Conservation (phyloP, 2,888 invertebrate genomes). For the Clostera curtula region DNA sequence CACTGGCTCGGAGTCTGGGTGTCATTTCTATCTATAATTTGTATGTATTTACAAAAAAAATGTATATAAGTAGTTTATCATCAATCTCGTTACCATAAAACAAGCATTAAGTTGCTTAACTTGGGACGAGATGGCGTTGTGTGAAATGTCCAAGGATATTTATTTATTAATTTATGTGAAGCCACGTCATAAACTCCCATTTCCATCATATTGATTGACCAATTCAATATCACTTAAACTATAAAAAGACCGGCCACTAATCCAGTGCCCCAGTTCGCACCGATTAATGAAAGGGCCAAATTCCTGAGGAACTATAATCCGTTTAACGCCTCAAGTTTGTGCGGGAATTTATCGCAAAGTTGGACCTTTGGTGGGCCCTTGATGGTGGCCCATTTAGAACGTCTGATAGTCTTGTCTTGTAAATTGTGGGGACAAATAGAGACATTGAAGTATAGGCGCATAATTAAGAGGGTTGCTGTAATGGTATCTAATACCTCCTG, state of each 20-base stretch:
- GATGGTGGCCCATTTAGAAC: slow-evolving; percentile 43
- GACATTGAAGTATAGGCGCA: too few relatives aligned
- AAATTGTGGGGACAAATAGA: too few relatives aligned
- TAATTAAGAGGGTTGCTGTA: too few relatives aligned
- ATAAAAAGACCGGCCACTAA: slow-evolving; percentile 16
- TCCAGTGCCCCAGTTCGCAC: slow-evolving; percentile 15
- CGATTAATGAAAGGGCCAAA: slow-evolving; percentile 39
- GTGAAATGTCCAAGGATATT: too few relatives aligned
- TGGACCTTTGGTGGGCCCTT: slow-evolving; percentile 26
- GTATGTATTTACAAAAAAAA: too few relatives aligned
- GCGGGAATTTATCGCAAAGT: slow-evolving; percentile 33
- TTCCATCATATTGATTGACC: slow-evolving; percentile 6
- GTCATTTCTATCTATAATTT: too few relatives aligned
- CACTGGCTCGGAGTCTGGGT: too few relatives aligned
- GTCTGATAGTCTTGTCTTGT: slow-evolving; percentile 27
- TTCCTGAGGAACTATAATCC: slow-evolving; percentile 39
- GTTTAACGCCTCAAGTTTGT: slow-evolving; percentile 44
- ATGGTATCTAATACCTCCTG: too few relatives aligned
- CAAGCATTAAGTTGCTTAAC: too few relatives aligned
- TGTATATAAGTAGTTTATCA: too few relatives aligned
- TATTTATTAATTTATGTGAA: slow-evolving; percentile 1
- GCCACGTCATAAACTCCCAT: slow-evolving; percentile 9
- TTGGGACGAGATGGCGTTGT: too few relatives aligned
- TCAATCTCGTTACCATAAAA: too few relatives aligned
- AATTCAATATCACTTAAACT: slow-evolving; percentile 22